Evolutionary conservation across 2,888 invertebrate genomes (phyloP).

Genomic region (Falcaria lacertinaria): DNA sequence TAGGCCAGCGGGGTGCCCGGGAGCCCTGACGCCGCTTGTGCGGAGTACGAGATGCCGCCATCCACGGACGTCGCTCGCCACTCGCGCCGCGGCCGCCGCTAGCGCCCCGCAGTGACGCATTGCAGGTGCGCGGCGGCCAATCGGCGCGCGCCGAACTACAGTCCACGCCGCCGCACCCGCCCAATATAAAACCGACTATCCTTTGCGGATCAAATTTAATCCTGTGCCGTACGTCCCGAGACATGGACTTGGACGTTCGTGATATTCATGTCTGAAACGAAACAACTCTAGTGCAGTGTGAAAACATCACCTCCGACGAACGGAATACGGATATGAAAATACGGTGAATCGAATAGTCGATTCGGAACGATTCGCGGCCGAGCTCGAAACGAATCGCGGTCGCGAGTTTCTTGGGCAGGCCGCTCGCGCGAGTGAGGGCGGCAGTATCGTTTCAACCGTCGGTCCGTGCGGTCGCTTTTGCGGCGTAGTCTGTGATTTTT

Average conservation of each 20-base stretch:
- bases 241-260: conserved; percentile 73
- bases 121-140: conserved; percentile 92
- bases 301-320: conserved; percentile 39
- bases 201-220: conserved; percentile 82
- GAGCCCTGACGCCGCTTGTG: conserved; percentile 33
- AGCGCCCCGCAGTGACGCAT: conserved; percentile 85
- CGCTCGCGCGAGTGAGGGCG: conserved; percentile 78
- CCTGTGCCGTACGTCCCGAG: conserved; percentile 74
- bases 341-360: conserved; percentile 67
- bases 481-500: conserved; percentile 79
- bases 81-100: conserved; percentile 44
- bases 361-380: conserved; percentile 69
- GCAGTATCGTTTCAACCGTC: conserved; percentile 80
- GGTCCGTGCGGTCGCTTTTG: conserved; percentile 77
- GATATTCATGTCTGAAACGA: conserved; percentile 50
- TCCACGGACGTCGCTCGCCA: conserved; percentile 25
- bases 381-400: conserved; percentile 68
- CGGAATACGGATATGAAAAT: conserved; percentile 68
- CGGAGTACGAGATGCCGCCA: conserved; percentile 29
- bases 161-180: conserved; percentile 88
- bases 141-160: conserved; percentile 84
- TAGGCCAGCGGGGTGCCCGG: conserved; percentile 49
- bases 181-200: conserved; percentile 83
- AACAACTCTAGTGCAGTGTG: conserved; percentile 41
- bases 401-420: conserved; percentile 70